Evolutionary conservation across 2,113 vertebrate genomes (phyloP).

Genomic region (Noctilio leporinus): DNA sequence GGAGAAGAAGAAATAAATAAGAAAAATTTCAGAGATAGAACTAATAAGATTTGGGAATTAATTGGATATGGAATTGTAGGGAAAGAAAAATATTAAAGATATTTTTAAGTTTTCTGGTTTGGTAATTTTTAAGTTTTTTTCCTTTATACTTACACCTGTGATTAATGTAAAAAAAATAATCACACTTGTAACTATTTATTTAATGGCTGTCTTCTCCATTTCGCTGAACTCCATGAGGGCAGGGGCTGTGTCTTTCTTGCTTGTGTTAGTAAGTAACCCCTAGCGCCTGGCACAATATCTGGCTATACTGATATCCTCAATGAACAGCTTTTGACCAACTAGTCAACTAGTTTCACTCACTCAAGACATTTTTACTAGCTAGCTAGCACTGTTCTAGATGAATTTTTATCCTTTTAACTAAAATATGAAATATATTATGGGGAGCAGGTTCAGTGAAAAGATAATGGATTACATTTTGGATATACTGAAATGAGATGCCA

Average conservation of each 20-base stretch:
- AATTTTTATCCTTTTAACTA: constrained; percentile 19
- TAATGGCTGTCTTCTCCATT: neutral
- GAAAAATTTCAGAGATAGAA: neutral
- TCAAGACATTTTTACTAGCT: neutral
- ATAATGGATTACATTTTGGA: neutral
- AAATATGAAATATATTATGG: neutral
- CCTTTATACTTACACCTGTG: neutral
- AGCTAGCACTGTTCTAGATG: neutral
- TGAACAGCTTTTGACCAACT: neutral
- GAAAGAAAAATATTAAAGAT: neutral
- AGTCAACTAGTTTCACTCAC: neutral
- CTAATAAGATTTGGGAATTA: neutral
- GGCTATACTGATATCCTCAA: neutral
- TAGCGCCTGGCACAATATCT: neutral
- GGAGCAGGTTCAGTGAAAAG: neutral
- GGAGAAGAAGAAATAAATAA: neutral
- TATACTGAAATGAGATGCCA: neutral
- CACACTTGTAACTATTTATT: neutral
- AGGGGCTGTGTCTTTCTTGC: neutral
- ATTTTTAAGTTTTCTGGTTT: neutral
- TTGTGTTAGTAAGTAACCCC: neutral
- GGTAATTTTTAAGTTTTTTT: neutral
- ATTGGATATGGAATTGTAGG: neutral
- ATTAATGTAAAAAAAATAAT: neutral
- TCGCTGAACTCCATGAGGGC: neutral